phyloP scores from a whole-genome alignment of 1,140 invertebrate species.

The Trissolcus basalis region DNA sequence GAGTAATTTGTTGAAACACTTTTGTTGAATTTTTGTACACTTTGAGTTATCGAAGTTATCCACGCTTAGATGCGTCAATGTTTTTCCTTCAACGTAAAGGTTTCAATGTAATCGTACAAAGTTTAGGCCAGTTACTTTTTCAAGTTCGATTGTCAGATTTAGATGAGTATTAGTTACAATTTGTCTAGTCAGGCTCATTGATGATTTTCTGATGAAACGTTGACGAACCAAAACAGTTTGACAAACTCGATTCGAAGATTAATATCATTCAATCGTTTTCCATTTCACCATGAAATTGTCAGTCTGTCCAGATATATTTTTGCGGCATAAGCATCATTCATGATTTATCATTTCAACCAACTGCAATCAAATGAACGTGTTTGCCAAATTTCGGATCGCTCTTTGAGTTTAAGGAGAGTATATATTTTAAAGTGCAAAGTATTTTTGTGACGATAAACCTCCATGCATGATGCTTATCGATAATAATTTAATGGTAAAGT shows the following conservation, averaged over 20 bases:
- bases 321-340: constrained; percentile 44
- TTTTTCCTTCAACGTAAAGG: constrained; percentile 42
- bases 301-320: constrained; percentile 21
- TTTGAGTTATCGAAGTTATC: constrained; percentile 19
- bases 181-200: constrained; percentile 24
- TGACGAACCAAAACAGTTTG: too few species aligned
- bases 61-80: constrained; percentile 36
- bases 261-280: neutral
- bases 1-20: neutral
- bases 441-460: constrained; percentile 27
- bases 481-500: constrained; percentile 25
- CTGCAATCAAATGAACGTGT: neutral
- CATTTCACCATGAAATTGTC: constrained; percentile 19
- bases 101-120: constrained; percentile 40
- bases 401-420: constrained; percentile 5
- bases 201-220: constrained; percentile 10
- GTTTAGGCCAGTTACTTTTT: constrained; percentile 37
- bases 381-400: neutral
- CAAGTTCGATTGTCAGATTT: constrained; percentile 34
- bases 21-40: neutral
- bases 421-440: constrained; percentile 36
- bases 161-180: constrained; percentile 34
- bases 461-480: constrained; percentile 43
- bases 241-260: too few species aligned
- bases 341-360: constrained; percentile 7